phyloP scores from a whole-genome alignment of 2,888 invertebrate genomes.

The Pogonocherus hispidulus region DNA sequence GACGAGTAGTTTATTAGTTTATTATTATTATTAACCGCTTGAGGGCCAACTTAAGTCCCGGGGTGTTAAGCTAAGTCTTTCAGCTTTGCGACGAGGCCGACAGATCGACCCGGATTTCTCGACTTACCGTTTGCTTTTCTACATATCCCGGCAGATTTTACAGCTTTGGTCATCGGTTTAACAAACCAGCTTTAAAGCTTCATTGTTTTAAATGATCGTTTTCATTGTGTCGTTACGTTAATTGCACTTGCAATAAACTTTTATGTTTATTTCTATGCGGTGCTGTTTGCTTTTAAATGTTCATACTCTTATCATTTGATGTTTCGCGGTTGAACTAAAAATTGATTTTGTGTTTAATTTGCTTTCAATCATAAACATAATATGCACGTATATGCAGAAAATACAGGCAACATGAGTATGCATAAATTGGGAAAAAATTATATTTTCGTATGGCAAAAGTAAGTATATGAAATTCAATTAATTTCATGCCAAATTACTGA shows the following conservation, averaged over 20 bases:
- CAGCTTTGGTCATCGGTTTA: conserved; percentile 49
- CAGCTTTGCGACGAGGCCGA: conserved; percentile 51
- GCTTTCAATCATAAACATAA: too few relatives aligned
- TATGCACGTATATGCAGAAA: too few relatives aligned
- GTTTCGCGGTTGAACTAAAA: too few relatives aligned
- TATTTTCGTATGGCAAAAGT: too few relatives aligned
- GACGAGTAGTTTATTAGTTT: conserved; percentile 41
- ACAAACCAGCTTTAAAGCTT: conserved; percentile 29
- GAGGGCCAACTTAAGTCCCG: conserved; percentile 48
- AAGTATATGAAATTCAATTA: too few relatives aligned
- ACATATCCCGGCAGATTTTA: conserved; percentile 57
- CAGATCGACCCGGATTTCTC: conserved; percentile 55
- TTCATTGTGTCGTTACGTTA: conserved; percentile 34
- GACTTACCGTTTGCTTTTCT: conserved; percentile 56
- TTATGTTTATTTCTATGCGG: conserved; percentile 24
- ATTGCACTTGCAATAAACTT: conserved; percentile 19
- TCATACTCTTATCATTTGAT: too few relatives aligned
- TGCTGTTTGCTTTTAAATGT: conserved; percentile 22
- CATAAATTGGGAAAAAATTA: too few relatives aligned
- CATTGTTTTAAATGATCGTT: conserved; percentile 39
- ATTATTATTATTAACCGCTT: conserved; percentile 51
- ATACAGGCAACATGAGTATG: too few relatives aligned
- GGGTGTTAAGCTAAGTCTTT: conserved; percentile 52
- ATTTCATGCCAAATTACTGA: too few relatives aligned
- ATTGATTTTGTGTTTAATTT: too few relatives aligned